Evolutionary conservation across 2,888 invertebrate species (phyloP).

Genomic region (Lasioglossum marginatum): DNA sequence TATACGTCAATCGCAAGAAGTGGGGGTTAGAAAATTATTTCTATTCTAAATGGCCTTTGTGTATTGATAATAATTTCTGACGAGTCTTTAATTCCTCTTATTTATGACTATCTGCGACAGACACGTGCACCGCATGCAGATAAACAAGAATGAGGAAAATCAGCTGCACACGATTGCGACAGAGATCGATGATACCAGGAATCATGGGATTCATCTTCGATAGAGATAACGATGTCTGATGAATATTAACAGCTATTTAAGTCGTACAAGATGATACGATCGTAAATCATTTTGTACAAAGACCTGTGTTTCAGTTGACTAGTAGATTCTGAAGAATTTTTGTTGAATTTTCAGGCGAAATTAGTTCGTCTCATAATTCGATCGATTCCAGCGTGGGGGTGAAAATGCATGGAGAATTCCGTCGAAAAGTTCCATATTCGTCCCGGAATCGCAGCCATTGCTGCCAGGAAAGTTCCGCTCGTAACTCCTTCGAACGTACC

Average conservation of each 20-base stretch:
- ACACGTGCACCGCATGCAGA: not conserved
- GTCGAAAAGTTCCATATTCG: constrained; percentile 9
- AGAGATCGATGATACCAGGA: not conserved
- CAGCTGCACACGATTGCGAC: not conserved
- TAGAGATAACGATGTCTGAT: not conserved
- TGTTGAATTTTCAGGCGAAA: not conserved
- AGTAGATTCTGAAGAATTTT: not conserved
- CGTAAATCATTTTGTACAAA: not conserved
- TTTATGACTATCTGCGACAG: not conserved
- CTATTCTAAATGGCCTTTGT: not conserved
- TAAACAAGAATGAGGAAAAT: not conserved
- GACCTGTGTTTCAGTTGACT: not conserved
- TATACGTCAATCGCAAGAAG: not conserved
- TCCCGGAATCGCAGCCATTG: constrained; percentile 50
- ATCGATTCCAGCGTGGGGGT: not conserved
- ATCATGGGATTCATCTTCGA: not conserved
- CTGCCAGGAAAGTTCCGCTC: constrained; percentile 57
- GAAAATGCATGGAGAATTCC: not conserved
- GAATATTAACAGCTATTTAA: not conserved
- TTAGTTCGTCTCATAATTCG: not conserved
- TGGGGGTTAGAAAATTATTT: not conserved
- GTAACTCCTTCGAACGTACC: constrained; percentile 60
- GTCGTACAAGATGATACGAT: not conserved
- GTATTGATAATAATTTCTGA: not conserved
- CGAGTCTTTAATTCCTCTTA: too few relatives aligned